phyloP scores from a whole-genome alignment of 2,888 invertebrate genomes.

The Copidosoma aretas region DNA sequence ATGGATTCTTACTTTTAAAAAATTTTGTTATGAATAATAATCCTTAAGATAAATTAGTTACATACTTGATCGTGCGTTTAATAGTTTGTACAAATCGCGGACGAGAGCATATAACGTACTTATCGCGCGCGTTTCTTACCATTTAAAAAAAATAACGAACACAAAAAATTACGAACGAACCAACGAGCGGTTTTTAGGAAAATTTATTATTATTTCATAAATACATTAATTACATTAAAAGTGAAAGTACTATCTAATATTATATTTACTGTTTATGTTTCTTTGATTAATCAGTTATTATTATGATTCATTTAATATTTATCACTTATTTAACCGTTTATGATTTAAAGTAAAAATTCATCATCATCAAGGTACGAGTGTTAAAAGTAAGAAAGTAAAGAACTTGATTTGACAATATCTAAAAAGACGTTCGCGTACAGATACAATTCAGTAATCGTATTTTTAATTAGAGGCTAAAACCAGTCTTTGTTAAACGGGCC shows the following conservation, averaged over 20 bases:
- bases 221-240: slow-evolving; percentile 36
- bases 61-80: slow-evolving; percentile 40
- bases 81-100: slow-evolving; percentile 38
- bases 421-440: slow-evolving; percentile 33
- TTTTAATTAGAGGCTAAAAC: slow-evolving; percentile 41
- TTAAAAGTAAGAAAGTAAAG: slow-evolving; percentile 30
- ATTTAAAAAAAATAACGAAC: slow-evolving; percentile 29
- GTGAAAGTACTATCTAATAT: slow-evolving; percentile 23
- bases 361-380: slow-evolving; percentile 30
- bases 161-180: neutral
- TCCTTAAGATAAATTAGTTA: slow-evolving; percentile 37
- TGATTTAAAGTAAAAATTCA: slow-evolving; percentile 19
- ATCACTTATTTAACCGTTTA: slow-evolving; percentile 13
- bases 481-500: slow-evolving; percentile 41
- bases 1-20: slow-evolving; percentile 24
- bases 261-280: slow-evolving; percentile 3
- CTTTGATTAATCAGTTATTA: slow-evolving; percentile 5
- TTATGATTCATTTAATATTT: slow-evolving; percentile 7
- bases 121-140: neutral
- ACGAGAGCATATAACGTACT: neutral
- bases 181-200: slow-evolving; percentile 9
- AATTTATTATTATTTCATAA: slow-evolving; percentile 27
- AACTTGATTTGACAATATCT: slow-evolving; percentile 33
- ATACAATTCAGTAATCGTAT: slow-evolving; percentile 37
- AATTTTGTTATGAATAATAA: slow-evolving; percentile 18